Base-by-base conservation (phyloP, 1,140 invertebrate species). In the Phenacoccus solenopsis region DNA sequence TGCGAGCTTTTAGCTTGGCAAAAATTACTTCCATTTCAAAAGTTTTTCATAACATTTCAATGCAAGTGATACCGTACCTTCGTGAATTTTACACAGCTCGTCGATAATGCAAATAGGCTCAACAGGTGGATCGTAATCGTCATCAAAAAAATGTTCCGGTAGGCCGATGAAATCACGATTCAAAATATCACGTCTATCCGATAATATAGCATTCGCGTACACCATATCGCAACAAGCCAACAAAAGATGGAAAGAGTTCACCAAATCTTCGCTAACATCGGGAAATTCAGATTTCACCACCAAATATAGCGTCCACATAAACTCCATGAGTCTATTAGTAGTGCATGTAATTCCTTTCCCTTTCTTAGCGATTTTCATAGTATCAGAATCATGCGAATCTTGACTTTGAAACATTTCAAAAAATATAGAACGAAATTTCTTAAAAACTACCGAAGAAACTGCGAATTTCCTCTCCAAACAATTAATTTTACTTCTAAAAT, bases 371-470 rank as follows among this genome's bases (percentile, higher is more conserved):
- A 68, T 12, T 68, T 68, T 35, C 84, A 84, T 89, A 84, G 81
- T 85, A 80, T 81, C 88, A 83, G 74, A 84, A 78, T 78, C 82
- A 74, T 74, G 82, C 49, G 12, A 24, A 16, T 64, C 25, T 16
- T 22, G 59, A 9, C 13, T 59, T 21, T 70, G 84, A 76, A 96
- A 96, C 71, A 96, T 84, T 76, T 91, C 85, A 70, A 83, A 81
- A 76, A 96, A 98, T 67, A 98, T 93, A 9, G 89, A 89, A 74
- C 90, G 85, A 79, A 91, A 98, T 75, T 96, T 95, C 76, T 95
- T 91, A 77, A 94, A 98, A 72, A 97, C 88, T 9, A 96, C 89
- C 74, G 90, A 91, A 13, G 96, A 95, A 0, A 98, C 95, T 70
- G 91, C 88, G 84, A 98, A 98, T 76, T 95, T 97, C 68, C 88